Base-by-base conservation (phyloP, 2,797 vertebrate genomes). In the Sphenopsis melanotis region DNA sequence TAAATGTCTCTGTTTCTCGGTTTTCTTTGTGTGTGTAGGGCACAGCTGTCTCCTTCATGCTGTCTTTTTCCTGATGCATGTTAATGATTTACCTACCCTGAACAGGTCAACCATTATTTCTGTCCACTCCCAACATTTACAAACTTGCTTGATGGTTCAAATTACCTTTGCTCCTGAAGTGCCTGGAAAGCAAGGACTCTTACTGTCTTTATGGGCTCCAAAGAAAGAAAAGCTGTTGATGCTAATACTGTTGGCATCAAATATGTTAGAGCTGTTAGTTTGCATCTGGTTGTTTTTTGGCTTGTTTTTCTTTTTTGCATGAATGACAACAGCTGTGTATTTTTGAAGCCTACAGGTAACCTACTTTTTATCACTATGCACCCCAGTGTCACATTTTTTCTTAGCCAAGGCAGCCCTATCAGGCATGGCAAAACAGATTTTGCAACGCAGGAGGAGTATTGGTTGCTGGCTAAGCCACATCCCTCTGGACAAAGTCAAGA, bases 1-100 rank as follows among this genome's bases (percentile, higher is more conserved):
- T 47, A 88, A 91, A 80, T 24, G 11, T 15, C 17, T 64, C 8
- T 23, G 14, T 66, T 32, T 32, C 29, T 61, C 9, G 1, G 16
- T 37, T 83, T 80, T 34, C 56, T 72, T 29, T 77, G 50, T 83
- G 68, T 17, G 26, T 66, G 39, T 46, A 78, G 53, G 76, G 65
- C 65, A 86, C 66, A 92, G 87, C 75, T 49, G 23, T 47, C 52
- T 87, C 87, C 66, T 93, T 84, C 57, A 23, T 15, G 49, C 70
- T 83, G 63, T 82, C 63, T 70, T 94, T 93, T 49, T 23, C 56
- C 55, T 52, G 66, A 41, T 65, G 17, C 19, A 41, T 3, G 81
- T 96, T 96, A 96, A 96, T 96, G 21, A 95, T 96, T 95, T 91
- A 96, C 96, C 56, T 74, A 68, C 41, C 34, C 19, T 34, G 55